Percentiles rank a stretch among this genome's conserved stretches.
Conservation (phyloP, 2,113 vertebrate genomes). For the Seriola rivoliana region DNA sequence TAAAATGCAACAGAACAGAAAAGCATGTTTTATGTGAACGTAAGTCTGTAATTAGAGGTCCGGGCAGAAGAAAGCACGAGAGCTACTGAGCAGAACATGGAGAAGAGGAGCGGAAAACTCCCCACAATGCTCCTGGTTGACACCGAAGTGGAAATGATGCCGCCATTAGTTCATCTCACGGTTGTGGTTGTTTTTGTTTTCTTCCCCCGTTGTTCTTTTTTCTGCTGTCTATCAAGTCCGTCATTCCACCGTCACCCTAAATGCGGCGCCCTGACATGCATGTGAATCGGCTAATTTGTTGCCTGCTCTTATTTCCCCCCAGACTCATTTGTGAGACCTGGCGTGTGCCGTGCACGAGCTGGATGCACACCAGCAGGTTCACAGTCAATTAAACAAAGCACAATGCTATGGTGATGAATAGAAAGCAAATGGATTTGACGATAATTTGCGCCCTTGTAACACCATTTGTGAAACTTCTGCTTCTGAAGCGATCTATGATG, state of each 20-base stretch:
- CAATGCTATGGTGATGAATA: conserved; percentile 72
- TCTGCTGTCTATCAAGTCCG: conserved; percentile 55
- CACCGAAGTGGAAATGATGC: conserved; percentile 13
- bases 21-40: neutral
- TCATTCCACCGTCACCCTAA: conserved; percentile 64
- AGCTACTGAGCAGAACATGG: conserved; percentile 4
- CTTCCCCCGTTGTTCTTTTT: conserved; percentile 54
- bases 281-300: conserved; percentile 75
- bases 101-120: conserved; percentile 7
- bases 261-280: conserved; percentile 60
- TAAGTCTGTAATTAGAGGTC: conserved; percentile 39
- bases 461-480: conserved; percentile 68
- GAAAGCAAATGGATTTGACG: conserved; percentile 75
- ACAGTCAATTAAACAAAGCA: conserved; percentile 82
- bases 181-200: conserved; percentile 47
- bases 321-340: conserved; percentile 76
- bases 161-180: conserved; percentile 28
- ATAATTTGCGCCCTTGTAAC: conserved; percentile 76
- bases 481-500: conserved; percentile 59
- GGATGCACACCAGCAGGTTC: conserved; percentile 78
- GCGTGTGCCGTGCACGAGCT: conserved; percentile 70
- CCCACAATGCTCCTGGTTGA: conserved; percentile 20
- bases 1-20: conserved; percentile 21
- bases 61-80: neutral
- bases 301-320: conserved; percentile 68